Conservation (phyloP, 2,797 vertebrate genomes). For the Lophius americanus region DNA sequence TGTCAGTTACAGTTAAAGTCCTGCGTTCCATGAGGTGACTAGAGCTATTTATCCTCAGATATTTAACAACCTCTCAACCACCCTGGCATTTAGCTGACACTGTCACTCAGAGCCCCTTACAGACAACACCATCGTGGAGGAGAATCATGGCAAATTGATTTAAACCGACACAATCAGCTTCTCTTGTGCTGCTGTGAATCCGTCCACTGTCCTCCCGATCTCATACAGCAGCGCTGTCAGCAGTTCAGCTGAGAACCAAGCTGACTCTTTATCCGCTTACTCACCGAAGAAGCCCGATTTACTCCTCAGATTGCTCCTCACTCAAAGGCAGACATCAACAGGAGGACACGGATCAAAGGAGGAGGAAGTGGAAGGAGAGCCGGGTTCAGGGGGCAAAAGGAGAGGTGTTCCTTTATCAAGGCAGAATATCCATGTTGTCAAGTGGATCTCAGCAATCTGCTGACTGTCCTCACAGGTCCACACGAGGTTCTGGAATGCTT, state of each 20-base stretch:
- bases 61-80: no score
- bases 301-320: not conserved
- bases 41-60: no score
- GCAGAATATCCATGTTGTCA: slow-evolving; percentile 4
- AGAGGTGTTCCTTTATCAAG: not conserved
- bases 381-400: not conserved
- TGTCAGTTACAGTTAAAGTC: no score
- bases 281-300: not conserved
- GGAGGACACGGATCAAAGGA: not conserved
- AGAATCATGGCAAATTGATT: not conserved
- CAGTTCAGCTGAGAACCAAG: not conserved
- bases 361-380: not conserved
- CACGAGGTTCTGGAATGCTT: slow-evolving; percentile 18
- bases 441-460: slow-evolving; percentile 33
- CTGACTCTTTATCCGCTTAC: slow-evolving; percentile 15
- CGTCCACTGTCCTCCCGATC: slow-evolving; percentile 9
- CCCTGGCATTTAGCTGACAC: not conserved
- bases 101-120: not conserved
- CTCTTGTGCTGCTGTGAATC: slow-evolving; percentile 18
- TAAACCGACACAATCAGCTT: not conserved
- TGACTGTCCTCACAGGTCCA: slow-evolving; percentile 33
- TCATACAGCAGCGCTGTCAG: slow-evolving; percentile 9
- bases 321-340: not conserved
- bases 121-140: not conserved
- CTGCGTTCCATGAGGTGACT: no score